Base-by-base conservation (phyloP, 2,888 invertebrate genomes). In the Hemithea aestivaria region DNA sequence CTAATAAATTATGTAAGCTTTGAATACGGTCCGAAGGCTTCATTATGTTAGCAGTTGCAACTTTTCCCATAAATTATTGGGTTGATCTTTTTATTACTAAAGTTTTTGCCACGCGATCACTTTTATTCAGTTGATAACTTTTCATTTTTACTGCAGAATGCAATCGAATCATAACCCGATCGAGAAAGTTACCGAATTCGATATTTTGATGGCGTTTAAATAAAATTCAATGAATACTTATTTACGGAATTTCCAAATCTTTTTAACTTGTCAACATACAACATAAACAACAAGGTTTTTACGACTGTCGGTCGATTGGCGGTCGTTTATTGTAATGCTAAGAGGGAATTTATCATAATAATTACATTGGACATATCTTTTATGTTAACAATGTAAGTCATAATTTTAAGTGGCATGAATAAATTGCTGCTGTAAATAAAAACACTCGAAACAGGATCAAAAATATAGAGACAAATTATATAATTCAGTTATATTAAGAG, bases 291-390 rank as follows among this genome's bases (percentile, higher is more conserved):
- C 59, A 51, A 54, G 42, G 49, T 64, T 69, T 70, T 64, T 42
- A 46, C 46, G 36, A 48, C 39, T 66, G 66, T 63, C 65, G 59
- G 64, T 53, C 67, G 62, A 66, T 66, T 60, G 64, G 59, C 63
- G 55, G 62, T 58, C 62, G 52, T 42, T 53, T 53, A 72, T 82
- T 81, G 75, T 81, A 46, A 81, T 77, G 76, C 45, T 67, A 78
- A 78, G 60, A 62, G 62, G 63, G 56, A 53, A 73, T 74, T 73
- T 63, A 69, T 74, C 71, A 73, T 59, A 62, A 58, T 56, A 61
- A 68, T 66, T 16, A 16, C 16, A 16, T 16, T 67, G 66, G 64
- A 57, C 58, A 58, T 42, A 58, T 58, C 58, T 51, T 35, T 40
- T 45, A 30, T 50, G 58, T 25, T 27, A 47, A 48, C 35, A 48